phyloP scores from a whole-genome alignment of 2,797 vertebrate species.

The Argya squamiceps region DNA sequence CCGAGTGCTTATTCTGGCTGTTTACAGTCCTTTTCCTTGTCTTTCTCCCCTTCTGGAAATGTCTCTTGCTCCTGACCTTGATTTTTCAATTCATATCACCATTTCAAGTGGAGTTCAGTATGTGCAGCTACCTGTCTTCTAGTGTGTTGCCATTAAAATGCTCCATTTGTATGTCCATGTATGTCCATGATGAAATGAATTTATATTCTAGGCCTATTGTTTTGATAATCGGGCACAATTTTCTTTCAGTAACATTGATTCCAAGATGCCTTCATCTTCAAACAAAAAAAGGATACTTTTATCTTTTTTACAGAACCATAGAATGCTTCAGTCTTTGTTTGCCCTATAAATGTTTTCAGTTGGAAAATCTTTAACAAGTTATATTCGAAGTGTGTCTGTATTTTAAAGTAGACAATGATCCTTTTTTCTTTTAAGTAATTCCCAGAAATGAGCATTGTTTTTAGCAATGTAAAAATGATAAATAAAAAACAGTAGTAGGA shows the following conservation, averaged over 20 bases:
- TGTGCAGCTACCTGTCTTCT: background rate
- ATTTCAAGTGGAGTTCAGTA: background rate
- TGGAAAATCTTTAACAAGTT: background rate
- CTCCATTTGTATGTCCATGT: background rate
- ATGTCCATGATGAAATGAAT: background rate
- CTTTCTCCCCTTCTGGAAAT: background rate
- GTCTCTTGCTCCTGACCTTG: background rate
- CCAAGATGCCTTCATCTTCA: background rate
- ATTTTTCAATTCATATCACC: background rate
- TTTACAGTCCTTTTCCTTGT: background rate
- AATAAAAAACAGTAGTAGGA: background rate
- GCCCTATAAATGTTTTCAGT: background rate
- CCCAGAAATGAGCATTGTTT: background rate
- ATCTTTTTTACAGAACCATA: fast-evolving
- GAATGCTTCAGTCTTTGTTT: background rate
- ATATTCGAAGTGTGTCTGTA: background rate
- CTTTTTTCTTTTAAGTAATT: background rate
- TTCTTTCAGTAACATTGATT: background rate
- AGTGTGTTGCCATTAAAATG: background rate
- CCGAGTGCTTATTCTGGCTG: background rate
- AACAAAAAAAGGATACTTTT: background rate
- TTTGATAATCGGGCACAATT: background rate
- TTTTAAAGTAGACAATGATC: background rate
- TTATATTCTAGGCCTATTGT: background rate
- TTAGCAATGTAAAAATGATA: background rate